phyloP scores from a whole-genome alignment of 2,797 vertebrate species.

The Cirrhinus molitorella region DNA sequence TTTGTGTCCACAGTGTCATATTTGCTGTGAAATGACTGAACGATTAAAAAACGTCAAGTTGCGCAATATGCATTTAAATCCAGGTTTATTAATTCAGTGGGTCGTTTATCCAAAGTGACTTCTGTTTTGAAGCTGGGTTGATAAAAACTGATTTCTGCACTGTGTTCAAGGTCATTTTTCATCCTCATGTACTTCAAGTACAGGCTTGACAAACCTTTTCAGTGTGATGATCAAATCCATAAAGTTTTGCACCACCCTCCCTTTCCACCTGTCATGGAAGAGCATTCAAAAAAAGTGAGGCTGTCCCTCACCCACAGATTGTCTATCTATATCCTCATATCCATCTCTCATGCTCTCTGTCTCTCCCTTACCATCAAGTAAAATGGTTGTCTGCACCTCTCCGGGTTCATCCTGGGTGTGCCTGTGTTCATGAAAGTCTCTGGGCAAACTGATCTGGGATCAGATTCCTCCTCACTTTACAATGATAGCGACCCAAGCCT shows the following conservation, averaged over 20 bases:
- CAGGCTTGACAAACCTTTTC: constrained; percentile 1
- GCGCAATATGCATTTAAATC: background rate
- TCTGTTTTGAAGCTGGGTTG: background rate
- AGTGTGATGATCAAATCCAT: constrained; percentile 20
- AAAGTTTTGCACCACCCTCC: background rate
- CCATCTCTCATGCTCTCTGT: constrained; percentile 55
- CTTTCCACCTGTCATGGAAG: constrained; percentile 15
- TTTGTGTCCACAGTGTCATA: background rate
- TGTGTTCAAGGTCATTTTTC: background rate
- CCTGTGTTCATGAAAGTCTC: constrained; percentile 45
- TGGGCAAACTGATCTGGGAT: constrained; percentile 49
- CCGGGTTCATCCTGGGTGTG: constrained; percentile 67
- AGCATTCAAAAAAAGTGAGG: constrained; percentile 20
- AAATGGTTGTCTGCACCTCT: constrained; percentile 67
- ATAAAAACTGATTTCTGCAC: background rate
- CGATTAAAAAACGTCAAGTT: background rate
- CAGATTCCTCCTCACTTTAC: constrained; percentile 35
- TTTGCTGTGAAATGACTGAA: background rate
- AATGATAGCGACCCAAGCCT: constrained; percentile 57
- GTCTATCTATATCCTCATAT: constrained; percentile 63
- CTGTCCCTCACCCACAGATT: constrained; percentile 41
- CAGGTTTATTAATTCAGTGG: background rate
- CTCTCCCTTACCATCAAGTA: constrained; percentile 61
- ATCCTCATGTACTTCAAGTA: background rate
- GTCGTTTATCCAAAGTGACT: background rate